phyloP scores from a whole-genome alignment of 2,888 invertebrate genomes.

The Sinelater perroti region DNA sequence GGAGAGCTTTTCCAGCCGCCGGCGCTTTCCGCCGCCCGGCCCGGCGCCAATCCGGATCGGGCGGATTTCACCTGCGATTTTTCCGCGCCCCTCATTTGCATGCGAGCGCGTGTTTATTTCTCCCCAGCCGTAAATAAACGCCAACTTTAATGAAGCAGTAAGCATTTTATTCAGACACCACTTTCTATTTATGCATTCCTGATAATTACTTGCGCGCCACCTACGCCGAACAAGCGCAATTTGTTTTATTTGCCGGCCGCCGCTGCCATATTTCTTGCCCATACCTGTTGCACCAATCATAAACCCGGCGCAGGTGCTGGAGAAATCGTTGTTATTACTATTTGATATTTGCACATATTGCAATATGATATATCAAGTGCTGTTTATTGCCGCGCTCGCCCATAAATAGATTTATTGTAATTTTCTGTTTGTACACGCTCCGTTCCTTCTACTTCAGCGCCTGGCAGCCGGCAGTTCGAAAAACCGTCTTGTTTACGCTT shows the following conservation, averaged over 20 bases:
- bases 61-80: not conserved
- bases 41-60: not conserved
- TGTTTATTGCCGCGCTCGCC: slow-evolving; percentile 40
- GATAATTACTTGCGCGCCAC: slow-evolving; percentile 55
- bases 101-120: slow-evolving; percentile 23
- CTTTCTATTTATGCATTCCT: slow-evolving; percentile 57
- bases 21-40: not conserved
- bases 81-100: slow-evolving; percentile 24
- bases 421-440: slow-evolving; percentile 15
- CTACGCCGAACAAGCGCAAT: slow-evolving; percentile 49
- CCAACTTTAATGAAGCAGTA: slow-evolving; percentile 35
- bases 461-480: too few relatives aligned
- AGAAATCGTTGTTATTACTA: slow-evolving; percentile 49
- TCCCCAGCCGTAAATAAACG: slow-evolving; percentile 26
- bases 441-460: too few relatives aligned
- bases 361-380: slow-evolving; percentile 8
- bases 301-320: slow-evolving; percentile 50
- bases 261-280: slow-evolving; percentile 44
- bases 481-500: too few relatives aligned
- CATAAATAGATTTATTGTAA: slow-evolving; percentile 15
- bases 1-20: slow-evolving; percentile 6
- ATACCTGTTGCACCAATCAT: slow-evolving; percentile 49
- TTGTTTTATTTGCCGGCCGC: slow-evolving; percentile 34
- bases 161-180: slow-evolving; percentile 43
- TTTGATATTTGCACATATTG: slow-evolving; percentile 37